Evolutionary conservation across 2,888 invertebrate genomes (phyloP).

Genomic region (Acrocera orbiculus): DNA sequence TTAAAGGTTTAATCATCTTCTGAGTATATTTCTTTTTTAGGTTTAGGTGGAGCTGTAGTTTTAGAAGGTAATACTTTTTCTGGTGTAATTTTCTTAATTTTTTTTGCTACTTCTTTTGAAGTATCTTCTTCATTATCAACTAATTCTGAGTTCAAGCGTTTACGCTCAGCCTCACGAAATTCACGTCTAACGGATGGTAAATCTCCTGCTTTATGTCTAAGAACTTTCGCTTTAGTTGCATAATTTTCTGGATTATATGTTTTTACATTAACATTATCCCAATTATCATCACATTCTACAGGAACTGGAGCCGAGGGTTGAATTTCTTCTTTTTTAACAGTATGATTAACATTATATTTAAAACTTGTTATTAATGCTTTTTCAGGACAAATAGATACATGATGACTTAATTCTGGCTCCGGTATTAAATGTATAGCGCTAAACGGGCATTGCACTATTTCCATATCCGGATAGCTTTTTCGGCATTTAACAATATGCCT

Average conservation of each 20-base stretch:
- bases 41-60: too few relatives aligned
- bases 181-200: conserved; percentile 1
- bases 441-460: conserved; percentile 36
- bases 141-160: background rate
- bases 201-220: background rate
- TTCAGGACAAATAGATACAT: conserved; percentile 3
- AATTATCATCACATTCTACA: conserved; percentile 5
- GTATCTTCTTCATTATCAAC: background rate
- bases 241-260: conserved; percentile 7
- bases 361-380: conserved; percentile 2
- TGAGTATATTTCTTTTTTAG: too few relatives aligned
- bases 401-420: conserved; percentile 32
- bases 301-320: conserved; percentile 1
- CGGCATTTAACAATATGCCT: conserved; percentile 40
- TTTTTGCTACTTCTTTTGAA: too few relatives aligned
- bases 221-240: background rate
- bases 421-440: conserved; percentile 37
- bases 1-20: too few relatives aligned
- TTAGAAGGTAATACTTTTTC: too few relatives aligned
- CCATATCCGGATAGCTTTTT: conserved; percentile 31
- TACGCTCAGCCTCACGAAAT: conserved; percentile 3
- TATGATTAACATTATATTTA: background rate
- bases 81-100: too few relatives aligned
- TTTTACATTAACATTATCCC: conserved; percentile 3
- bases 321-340: background rate